These are phyloP conservation scores for Euura lappo DNA, from an alignment of 1,140 invertebrate species.

Conservation along the genomic window DNA sequence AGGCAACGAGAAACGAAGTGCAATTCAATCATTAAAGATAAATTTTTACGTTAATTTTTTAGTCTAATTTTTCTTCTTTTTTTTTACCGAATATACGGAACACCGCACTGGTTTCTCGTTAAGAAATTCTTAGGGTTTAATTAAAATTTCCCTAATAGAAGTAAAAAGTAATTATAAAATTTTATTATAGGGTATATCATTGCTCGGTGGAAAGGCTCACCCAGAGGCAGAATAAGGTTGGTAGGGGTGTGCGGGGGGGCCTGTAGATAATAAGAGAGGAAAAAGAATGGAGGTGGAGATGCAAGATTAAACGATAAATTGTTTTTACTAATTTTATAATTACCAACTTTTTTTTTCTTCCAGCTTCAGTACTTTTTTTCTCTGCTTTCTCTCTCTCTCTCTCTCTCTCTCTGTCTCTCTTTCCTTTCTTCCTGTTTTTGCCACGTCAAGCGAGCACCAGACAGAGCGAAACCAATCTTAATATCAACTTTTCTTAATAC, in stretches of 20 bases:
- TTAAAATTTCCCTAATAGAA: slow-evolving; percentile 54
- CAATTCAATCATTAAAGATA: too few relatives aligned
- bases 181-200: slow-evolving; percentile 49
- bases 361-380: slow-evolving; percentile 16
- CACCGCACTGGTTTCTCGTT: slow-evolving; percentile 38
- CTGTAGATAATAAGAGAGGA: neutral
- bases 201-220: slow-evolving; percentile 15
- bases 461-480: neutral
- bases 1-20: too few relatives aligned
- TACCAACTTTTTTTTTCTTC: slow-evolving; percentile 26
- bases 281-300: slow-evolving; percentile 20
- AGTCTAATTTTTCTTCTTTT: slow-evolving; percentile 23
- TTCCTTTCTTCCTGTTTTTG: neutral
- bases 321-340: slow-evolving; percentile 54
- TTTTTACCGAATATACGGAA: slow-evolving; percentile 17
- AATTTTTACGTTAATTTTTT: neutral
- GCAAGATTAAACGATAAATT: slow-evolving; percentile 53
- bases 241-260: slow-evolving; percentile 12
- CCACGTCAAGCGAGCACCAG: neutral
- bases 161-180: slow-evolving; percentile 57
- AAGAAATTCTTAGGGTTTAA: slow-evolving; percentile 52
- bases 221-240: slow-evolving; percentile 5
- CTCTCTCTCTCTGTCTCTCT: neutral
- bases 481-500: neutral
- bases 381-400: neutral